Conservation (phyloP, 2,113 vertebrate genomes). For the Apus apus region DNA sequence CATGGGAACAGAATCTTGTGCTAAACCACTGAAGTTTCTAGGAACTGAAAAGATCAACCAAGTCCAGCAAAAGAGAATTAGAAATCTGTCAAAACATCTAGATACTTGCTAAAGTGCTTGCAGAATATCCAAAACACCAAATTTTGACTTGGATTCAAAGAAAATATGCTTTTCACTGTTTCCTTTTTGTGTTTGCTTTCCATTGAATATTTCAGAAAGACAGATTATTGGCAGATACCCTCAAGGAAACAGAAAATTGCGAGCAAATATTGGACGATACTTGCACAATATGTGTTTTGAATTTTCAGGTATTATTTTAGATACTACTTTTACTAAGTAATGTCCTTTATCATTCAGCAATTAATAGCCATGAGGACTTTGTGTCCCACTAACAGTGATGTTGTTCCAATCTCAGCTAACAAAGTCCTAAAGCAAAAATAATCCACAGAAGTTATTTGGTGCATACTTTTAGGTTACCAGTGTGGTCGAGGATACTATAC, state of each 20-base stretch:
- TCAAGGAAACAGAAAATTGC: not conserved
- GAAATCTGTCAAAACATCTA: not conserved
- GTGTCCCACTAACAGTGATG: not conserved
- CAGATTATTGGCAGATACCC: not conserved
- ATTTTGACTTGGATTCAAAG: not conserved
- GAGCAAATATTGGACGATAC: not conserved
- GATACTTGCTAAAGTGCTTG: not conserved
- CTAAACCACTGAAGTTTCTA: not conserved
- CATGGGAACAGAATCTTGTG: not conserved
- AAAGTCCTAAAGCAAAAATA: not conserved
- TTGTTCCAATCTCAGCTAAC: not conserved
- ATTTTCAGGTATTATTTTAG: not conserved
- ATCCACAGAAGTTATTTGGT: not conserved
- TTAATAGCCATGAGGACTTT: not conserved
- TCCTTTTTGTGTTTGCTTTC: not conserved
- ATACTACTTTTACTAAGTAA: not conserved
- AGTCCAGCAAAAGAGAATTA: not conserved
- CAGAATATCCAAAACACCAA: not conserved
- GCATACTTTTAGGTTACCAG: not conserved
- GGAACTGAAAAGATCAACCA: not conserved
- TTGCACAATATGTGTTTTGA: not conserved
- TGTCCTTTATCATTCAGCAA: not conserved
- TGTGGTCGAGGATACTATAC: not conserved
- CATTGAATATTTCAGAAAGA: conserved; percentile 1
- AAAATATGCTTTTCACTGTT: not conserved